Base-by-base conservation (phyloP, 2,888 invertebrate genomes). In the Brassicogethes aeneus region DNA sequence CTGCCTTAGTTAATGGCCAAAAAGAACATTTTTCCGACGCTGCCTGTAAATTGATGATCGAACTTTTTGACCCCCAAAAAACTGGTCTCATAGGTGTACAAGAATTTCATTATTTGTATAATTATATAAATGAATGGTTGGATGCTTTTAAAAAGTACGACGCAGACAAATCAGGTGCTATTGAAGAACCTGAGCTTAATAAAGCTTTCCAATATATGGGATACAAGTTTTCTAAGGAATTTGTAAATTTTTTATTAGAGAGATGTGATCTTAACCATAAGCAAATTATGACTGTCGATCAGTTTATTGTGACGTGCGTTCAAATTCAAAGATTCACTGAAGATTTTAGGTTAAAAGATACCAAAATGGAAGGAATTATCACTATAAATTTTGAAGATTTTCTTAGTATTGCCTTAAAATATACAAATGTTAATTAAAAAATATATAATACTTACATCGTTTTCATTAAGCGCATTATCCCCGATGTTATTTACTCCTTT, bases 371-470 rank as follows among this genome's bases (percentile, higher is more conserved):
- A 55, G 95, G 94, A 29, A 73, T 77, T 3, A 90, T 94, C 39
- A 82, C 82, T 2, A 82, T 94, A 60, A 80, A 73, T 16, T 95
- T 93, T 61, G 95, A 95, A 72, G 94, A 95, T 60, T 95, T 94
- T 59, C 71, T 95, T 35, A 77, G 76, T 45, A 76, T 93, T 53
- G 88, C 90, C 17, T 75, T 94, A 34, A 82, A 23, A 23, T n/a
- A 23, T 23, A 23, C 23, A 7, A 7, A 7, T 23, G 10, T 23
- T 7, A 23, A 23, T 23, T 7, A 23, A 23, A 7, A 23, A 23
- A 23, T 10, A 10, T 23, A 23, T 7, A 23, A 23, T 34, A 53
- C 52, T 56, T 52, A 76, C 77, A 69, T 77, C 77, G 52, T 75
- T 71, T 50, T 78, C 78, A 2, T 74, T 75, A 50, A 70, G 69